phyloP scores from a whole-genome alignment of 2,888 invertebrate species.

The Mayetiola destructor region DNA sequence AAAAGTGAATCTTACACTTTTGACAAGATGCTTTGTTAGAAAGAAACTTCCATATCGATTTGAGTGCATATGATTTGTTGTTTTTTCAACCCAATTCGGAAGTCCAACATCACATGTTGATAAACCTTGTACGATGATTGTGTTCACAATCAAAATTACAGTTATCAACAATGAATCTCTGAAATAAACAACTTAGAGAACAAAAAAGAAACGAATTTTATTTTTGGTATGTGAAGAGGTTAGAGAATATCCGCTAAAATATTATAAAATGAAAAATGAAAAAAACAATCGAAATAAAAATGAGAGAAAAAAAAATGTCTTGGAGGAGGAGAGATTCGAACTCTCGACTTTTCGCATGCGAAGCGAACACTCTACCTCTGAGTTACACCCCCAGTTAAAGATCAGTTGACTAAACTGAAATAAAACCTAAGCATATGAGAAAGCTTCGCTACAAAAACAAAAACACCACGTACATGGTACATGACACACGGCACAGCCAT shows the following conservation, averaged over 20 bases:
- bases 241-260: not conserved
- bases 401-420: not conserved
- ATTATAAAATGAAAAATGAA: not conserved
- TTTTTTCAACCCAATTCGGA: constrained; percentile 19
- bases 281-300: constrained; percentile 16
- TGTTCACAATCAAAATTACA: constrained; percentile 18
- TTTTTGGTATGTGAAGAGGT: too few species aligned
- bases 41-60: constrained; percentile 19
- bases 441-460: too few species aligned
- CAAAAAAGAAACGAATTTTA: not conserved
- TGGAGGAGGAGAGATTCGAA: constrained; percentile 52
- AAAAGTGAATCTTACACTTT: constrained; percentile 15
- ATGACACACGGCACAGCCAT: too few species aligned
- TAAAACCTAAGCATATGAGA: too few species aligned
- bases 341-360: constrained; percentile 53
- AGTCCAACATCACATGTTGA: constrained; percentile 11
- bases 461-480: too few species aligned
- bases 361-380: constrained; percentile 48
- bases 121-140: constrained; percentile 18
- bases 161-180: constrained; percentile 20
- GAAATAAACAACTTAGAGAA: constrained; percentile 21
- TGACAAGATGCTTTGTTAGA: constrained; percentile 19
- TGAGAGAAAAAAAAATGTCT: constrained; percentile 16
- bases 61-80: constrained; percentile 16
- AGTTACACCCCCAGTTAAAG: constrained; percentile 36